Evolutionary conservation across 1,140 invertebrate genomes (phyloP).

Genomic region (Monomorium pharaonis): DNA sequence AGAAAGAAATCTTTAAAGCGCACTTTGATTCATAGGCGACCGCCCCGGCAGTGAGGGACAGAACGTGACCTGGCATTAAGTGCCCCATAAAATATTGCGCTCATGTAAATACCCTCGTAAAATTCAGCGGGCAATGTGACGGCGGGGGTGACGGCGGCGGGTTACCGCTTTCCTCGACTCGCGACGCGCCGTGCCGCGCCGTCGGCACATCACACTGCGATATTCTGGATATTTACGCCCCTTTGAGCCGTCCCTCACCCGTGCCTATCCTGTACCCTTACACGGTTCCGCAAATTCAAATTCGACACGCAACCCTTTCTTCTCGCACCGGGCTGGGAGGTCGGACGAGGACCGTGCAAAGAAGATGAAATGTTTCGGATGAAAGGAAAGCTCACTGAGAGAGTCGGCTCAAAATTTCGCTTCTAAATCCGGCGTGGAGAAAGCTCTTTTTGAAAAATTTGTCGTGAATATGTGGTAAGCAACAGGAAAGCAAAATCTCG

Average conservation of each 20-base stretch:
- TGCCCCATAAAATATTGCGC: constrained; percentile 82
- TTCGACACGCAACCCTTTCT: constrained; percentile 16
- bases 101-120: constrained; percentile 83
- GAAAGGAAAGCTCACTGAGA: not conserved
- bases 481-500: constrained; percentile 22
- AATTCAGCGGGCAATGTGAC: constrained; percentile 77
- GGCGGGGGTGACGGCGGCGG: not conserved
- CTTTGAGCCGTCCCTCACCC: not conserved
- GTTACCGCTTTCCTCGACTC: constrained; percentile 34
- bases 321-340: not conserved
- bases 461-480: not conserved
- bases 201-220: constrained; percentile 11
- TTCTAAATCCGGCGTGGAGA: constrained; percentile 8
- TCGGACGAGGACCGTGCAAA: not conserved
- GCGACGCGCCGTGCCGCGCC: not conserved
- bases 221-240: constrained; percentile 26
- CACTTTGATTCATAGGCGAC: constrained; percentile 81
- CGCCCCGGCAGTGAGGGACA: constrained; percentile 66
- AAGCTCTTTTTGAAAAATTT: constrained; percentile 35
- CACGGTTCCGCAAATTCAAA: constrained; percentile 14
- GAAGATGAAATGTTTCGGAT: not conserved
- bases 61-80: constrained; percentile 84
- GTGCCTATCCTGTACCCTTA: not conserved
- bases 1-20: constrained; percentile 80
- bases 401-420: constrained; percentile 12